Conservation (phyloP, 1,140 invertebrate genomes). For the Antheraea pernyi region DNA sequence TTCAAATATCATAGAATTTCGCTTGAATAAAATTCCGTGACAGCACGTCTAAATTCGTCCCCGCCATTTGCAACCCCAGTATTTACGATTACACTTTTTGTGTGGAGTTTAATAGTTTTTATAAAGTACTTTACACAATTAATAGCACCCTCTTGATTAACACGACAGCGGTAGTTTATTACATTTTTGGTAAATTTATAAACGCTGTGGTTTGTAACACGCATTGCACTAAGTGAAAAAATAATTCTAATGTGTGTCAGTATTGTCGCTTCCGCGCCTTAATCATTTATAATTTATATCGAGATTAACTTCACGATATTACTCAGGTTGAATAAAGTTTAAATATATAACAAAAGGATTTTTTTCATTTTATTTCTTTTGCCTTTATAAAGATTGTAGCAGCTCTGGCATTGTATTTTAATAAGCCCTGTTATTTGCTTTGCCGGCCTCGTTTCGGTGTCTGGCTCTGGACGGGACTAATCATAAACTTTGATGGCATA, state of each 20-base stretch:
- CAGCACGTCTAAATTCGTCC: not conserved
- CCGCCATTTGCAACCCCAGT: conserved; percentile 35
- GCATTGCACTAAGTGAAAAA: conserved; percentile 35
- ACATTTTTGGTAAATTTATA: conserved; percentile 35
- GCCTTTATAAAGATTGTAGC: not conserved
- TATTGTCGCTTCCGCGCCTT: not conserved
- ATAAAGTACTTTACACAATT: conserved; percentile 68
- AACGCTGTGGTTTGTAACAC: conserved; percentile 57
- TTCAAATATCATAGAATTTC: not conserved
- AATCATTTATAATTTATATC: not conserved
- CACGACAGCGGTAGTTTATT: conserved; percentile 14
- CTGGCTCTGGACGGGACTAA: conserved; percentile 23
- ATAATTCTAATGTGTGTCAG: conserved; percentile 33
- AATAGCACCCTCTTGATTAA: conserved; percentile 52
- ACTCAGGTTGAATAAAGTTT: conserved; percentile 3
- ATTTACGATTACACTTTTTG: conserved; percentile 69
- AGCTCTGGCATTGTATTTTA: conserved; percentile 11
- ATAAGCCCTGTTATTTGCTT: conserved; percentile 16
- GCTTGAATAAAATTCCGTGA: not conserved
- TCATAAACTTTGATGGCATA: conserved; percentile 29
- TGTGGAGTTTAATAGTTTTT: conserved; percentile 68
- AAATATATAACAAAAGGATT: not conserved
- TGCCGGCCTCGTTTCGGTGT: conserved; percentile 12
- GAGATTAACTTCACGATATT: not conserved
- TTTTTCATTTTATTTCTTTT: not conserved